Percentiles rank a stretch among this genome's conserved stretches.
Evolutionary conservation across 2,888 invertebrate genomes (phyloP).

Genomic region (Amiota mariae): DNA sequence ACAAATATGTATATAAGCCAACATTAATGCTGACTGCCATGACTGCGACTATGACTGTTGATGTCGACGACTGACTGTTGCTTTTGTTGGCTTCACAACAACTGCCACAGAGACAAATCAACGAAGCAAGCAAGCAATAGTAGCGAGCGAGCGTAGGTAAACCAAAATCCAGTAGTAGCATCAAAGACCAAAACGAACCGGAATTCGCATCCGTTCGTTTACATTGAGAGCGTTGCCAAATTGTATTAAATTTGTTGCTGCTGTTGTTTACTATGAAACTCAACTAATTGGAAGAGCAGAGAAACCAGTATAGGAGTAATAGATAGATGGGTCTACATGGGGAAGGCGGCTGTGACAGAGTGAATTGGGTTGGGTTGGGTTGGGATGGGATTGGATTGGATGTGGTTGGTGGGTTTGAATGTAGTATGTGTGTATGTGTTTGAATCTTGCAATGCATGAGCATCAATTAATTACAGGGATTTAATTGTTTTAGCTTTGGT

Average conservation of each 20-base stretch:
- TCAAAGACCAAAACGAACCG: not conserved
- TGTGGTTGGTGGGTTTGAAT: not conserved
- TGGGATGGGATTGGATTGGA: not conserved
- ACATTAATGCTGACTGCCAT: constrained; percentile 24
- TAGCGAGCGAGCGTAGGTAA: not conserved
- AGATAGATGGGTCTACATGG: no score
- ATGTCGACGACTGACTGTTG: not conserved
- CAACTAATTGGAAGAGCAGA: constrained; percentile 26
- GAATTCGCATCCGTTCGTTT: not conserved
- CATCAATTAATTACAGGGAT: constrained; percentile 42
- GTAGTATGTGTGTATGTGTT: not conserved
- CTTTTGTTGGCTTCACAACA: not conserved
- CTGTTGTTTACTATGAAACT: constrained; percentile 27
- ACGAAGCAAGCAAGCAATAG: not conserved
- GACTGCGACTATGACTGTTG: constrained; percentile 1
- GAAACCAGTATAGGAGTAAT: constrained; percentile 1
- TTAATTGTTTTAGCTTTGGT: constrained; percentile 41
- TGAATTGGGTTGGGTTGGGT: not conserved
- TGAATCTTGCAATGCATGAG: constrained; percentile 27
- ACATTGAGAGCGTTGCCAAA: constrained; percentile 15
- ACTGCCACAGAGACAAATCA: constrained; percentile 22
- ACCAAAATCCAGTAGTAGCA: not conserved
- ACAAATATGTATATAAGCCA: constrained; percentile 39
- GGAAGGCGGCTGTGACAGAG: not conserved
- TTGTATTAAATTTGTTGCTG: constrained; percentile 3